Evolutionary conservation across 2,888 invertebrate genomes (phyloP), one percentile per base, ranked within the genome.

Genomic region (Caenorhabditis wallacei): DNA sequence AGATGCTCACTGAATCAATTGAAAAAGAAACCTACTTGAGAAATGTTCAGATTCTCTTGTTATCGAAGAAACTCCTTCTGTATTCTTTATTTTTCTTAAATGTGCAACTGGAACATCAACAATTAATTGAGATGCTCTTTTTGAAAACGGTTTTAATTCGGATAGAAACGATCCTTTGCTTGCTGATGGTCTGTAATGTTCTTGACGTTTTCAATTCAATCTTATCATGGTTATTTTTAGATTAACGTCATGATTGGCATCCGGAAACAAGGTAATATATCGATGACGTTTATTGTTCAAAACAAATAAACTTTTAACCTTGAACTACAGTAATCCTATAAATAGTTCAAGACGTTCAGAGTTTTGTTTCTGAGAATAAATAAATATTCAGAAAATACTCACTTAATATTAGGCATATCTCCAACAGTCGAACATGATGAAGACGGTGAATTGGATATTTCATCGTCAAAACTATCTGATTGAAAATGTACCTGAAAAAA

Each of bases 21-120:
- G 3, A 18, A 8, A 3, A 11, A 37, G 54, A 5, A 3, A 30
- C 82, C 43, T n/a, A 90, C 90, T 90, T 22, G 89, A 89, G 78
- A 91, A 91, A 75, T 90, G 90, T 46, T 90, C 86, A 0, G 90
- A 89, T 56, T 91, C 91, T 26, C 88, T 68, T 13, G 85, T 83
- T 13, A 90, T 80, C 40, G 90, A 90, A 13, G 81, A 85, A 16
- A 91, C 85, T 13, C 90, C 89, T 54, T 86, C 84, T 2, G 90
- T 90, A 24, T 88, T 85, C 11, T 88, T 86, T 40, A 91, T 89
- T 63, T 83, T 88, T 40, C 83, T 80, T 43, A 91, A 72, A 57
- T 89, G 89, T 30, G 84, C 85, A 20, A 86, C 89, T 7, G 90
- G 90, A 37, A 90, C 85, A 43, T 89, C 85, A 18, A 90, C 84